These are phyloP conservation scores for Callosobruchus maculatus DNA, from an alignment of 2,888 invertebrate species.

Conservation along the genomic window DNA sequence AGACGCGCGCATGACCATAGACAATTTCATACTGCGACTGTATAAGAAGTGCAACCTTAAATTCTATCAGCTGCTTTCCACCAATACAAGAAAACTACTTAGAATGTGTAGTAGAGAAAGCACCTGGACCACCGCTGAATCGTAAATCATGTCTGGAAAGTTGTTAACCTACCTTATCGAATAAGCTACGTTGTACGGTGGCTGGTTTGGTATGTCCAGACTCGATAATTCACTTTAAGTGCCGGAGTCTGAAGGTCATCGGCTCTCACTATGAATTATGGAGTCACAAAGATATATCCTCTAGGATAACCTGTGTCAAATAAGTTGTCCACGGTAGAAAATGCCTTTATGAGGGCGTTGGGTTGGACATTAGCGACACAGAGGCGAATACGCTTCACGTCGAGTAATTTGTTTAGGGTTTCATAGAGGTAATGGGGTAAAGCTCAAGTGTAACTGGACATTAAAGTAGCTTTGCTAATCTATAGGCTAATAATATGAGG, in stretches of 20 bases:
- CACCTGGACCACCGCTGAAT: neutral
- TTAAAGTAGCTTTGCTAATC: too few species aligned
- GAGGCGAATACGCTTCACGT: too few species aligned
- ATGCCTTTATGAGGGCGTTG: neutral
- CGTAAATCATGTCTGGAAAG: neutral
- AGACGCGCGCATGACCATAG: too few species aligned
- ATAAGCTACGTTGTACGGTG: neutral
- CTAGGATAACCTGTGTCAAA: neutral
- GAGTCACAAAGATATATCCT: neutral
- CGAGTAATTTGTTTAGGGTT: too few species aligned
- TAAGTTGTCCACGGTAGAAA: neutral
- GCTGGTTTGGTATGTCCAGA: neutral
- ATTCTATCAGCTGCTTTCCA: too few species aligned
- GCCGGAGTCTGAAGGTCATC: neutral
- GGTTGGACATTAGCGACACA: too few species aligned
- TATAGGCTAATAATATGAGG: too few species aligned
- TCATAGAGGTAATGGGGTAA: too few species aligned
- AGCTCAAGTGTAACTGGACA: too few species aligned
- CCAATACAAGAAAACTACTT: neutral
- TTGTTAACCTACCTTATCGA: neutral
- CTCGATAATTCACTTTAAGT: neutral
- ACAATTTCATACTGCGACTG: too few species aligned
- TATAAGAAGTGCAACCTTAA: too few species aligned
- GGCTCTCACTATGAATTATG: neutral
- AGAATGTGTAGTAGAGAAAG: neutral